phyloP scores from a whole-genome alignment of 2,888 invertebrate species.

The Drosophila acutilabella region DNA sequence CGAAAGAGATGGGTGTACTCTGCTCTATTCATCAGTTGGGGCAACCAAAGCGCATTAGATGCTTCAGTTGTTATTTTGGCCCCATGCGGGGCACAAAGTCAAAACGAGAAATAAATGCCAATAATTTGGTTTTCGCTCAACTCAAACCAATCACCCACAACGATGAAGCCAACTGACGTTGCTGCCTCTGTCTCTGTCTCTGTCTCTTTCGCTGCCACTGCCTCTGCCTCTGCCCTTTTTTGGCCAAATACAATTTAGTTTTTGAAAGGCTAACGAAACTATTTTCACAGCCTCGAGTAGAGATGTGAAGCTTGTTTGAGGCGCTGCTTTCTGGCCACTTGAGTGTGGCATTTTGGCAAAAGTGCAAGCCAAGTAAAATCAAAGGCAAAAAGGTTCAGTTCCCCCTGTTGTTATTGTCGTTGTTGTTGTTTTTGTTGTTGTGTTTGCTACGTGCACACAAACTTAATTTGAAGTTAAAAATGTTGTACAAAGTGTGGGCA shows the following conservation, averaged over 20 bases:
- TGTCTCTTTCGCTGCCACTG: not conserved
- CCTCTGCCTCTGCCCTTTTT: slow-evolving; percentile 70
- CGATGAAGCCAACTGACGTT: slow-evolving; percentile 4
- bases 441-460: slow-evolving; percentile 81
- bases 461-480: slow-evolving; percentile 78
- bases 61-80: slow-evolving; percentile 67
- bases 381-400: slow-evolving; percentile 59
- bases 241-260: slow-evolving; percentile 75
- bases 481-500: slow-evolving; percentile 73
- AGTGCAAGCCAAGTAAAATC: slow-evolving; percentile 72
- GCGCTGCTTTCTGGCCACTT: slow-evolving; percentile 47
- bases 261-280: slow-evolving; percentile 78
- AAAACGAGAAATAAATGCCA: slow-evolving; percentile 81
- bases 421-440: slow-evolving; percentile 37
- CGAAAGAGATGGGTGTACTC: not conserved
- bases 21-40: slow-evolving; percentile 7
- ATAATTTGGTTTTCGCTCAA: slow-evolving; percentile 74
- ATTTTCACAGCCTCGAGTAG: slow-evolving; percentile 71
- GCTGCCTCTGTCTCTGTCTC: too few relatives aligned
- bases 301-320: slow-evolving; percentile 16
- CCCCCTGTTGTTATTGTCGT: slow-evolving; percentile 7
- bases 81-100: slow-evolving; percentile 54
- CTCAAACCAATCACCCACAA: slow-evolving; percentile 77
- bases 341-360: slow-evolving; percentile 64
- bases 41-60: slow-evolving; percentile 71